Conservation (phyloP, 2,797 vertebrate genomes). For the Poeciliopsis turneri region DNA sequence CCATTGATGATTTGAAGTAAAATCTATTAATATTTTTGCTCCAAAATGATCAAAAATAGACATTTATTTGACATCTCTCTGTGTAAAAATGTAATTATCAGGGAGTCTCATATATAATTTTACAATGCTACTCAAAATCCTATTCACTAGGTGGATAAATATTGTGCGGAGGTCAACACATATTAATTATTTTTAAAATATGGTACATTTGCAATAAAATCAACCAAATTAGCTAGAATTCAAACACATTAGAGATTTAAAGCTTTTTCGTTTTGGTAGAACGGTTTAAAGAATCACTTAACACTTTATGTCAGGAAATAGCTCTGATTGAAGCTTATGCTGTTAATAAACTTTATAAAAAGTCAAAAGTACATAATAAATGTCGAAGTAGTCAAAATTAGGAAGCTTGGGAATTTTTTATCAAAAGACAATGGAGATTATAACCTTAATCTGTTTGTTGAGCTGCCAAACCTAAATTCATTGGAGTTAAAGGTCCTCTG, state of each 20-base stretch:
- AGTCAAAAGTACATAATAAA: not conserved
- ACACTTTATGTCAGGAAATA: not conserved
- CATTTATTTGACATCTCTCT: not conserved
- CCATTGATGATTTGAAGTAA: not conserved
- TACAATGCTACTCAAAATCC: not conserved
- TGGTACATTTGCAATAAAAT: not conserved
- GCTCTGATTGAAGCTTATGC: not conserved
- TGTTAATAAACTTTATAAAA: not conserved
- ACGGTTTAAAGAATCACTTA: not conserved
- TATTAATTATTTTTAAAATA: not conserved
- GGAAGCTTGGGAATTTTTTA: not conserved
- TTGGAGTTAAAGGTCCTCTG: not conserved
- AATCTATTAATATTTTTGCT: not conserved
- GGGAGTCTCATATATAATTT: not conserved
- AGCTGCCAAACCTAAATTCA: not conserved
- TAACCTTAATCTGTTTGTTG: not conserved
- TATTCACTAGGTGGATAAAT: not conserved
- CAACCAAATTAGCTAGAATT: not conserved
- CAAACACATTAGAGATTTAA: not conserved
- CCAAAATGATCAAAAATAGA: not conserved
- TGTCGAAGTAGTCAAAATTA: not conserved
- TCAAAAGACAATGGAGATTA: not conserved
- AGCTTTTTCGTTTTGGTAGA: not conserved
- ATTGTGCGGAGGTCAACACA: not conserved
- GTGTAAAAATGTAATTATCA: not conserved